Evolutionary conservation across 2,797 vertebrate genomes (phyloP), one percentile per base, ranked within the genome.

Genomic region (Eutrigla gurnardus): DNA sequence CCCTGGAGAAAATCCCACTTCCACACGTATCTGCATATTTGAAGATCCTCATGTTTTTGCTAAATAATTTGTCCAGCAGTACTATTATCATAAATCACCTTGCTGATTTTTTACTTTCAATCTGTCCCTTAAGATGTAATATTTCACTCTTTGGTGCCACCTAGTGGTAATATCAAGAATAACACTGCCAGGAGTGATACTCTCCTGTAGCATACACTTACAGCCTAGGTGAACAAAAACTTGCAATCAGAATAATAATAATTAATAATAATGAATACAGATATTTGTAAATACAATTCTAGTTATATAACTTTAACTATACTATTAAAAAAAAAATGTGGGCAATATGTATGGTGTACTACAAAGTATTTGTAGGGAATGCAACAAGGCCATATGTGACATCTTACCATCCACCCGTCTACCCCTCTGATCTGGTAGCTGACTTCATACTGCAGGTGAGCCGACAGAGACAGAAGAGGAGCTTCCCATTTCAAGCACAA

Each of bases 361-460:
- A 11, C 40, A 39, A 67, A 32, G 12, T 0, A 57, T 55, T 13
- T 5, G 8, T 45, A 17, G 3, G 5, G 17, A 35, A 50, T 15
- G 5, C 3, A 54, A 69, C 45, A 17, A 33, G 0, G 11, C 8
- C 15, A 3, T 40, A 7, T 13, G 17, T 25, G 6, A 58, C n/a
- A 6, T 49, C 63, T 69, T 61, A 98, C 98, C 95, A 94, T 88
- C 96, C 94, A 69, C 15, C 81, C 46, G 70, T 86, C 77, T 52
- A 70, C 88, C 70, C 86, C 92, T 69, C 55, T 69, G 0, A 85
- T 82, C 66, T 85, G 78, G 61, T 96, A 97, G 62, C 94, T 87
- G 36, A 97, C 84, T 89, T 99, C 96, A 86, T 98, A 98, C 80
- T 92, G 89, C 88, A 97, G 88, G 73, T 96, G 90, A 67, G 87